Evolutionary conservation across 2,888 invertebrate species (phyloP).

Genomic region (Tryphoninae sp.): DNA sequence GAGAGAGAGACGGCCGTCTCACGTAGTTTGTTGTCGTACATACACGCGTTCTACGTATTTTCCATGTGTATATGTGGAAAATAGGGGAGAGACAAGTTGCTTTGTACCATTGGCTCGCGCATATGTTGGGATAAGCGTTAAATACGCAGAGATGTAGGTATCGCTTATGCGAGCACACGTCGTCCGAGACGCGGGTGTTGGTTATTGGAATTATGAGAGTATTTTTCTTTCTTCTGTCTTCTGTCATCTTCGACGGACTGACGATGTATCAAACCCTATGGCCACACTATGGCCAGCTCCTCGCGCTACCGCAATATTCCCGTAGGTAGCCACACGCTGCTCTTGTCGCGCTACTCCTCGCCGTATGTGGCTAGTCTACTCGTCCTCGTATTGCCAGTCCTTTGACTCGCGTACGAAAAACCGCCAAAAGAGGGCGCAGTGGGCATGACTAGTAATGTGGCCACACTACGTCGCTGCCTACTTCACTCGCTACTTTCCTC

Average conservation of each 20-base stretch:
- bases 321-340: too few species aligned
- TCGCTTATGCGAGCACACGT: background rate
- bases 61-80: background rate
- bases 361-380: too few species aligned
- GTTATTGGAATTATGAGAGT: conserved; percentile 1
- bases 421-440: too few species aligned
- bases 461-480: too few species aligned
- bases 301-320: too few species aligned
- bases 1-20: conserved; percentile 1
- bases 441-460: too few species aligned
- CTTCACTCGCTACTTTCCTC: too few species aligned
- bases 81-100: too few species aligned
- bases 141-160: background rate
- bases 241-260: background rate
- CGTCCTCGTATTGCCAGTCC: too few species aligned
- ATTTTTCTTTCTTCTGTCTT: background rate
- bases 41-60: background rate
- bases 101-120: background rate
- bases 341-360: too few species aligned
- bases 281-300: too few species aligned
- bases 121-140: conserved; percentile 9
- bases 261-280: background rate
- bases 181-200: background rate
- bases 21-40: background rate
- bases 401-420: too few species aligned